A percentile compares a stretch with the other conserved stretches of the same genome.
Evolutionary conservation across 2,113 vertebrate genomes (phyloP).

Genomic region (Scophthalmus maximus): DNA sequence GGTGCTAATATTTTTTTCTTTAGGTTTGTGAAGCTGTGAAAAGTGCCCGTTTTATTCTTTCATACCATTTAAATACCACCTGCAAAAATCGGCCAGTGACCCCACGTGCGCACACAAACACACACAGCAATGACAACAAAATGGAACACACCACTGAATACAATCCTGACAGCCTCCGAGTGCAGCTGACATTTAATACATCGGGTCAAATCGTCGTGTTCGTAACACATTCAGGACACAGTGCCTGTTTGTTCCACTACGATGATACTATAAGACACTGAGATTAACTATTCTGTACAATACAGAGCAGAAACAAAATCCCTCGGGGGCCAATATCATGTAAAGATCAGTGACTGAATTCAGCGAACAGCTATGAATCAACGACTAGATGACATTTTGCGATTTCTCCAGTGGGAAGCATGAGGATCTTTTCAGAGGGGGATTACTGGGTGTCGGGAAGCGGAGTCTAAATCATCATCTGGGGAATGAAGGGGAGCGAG

Average conservation of each 20-base stretch:
- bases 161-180: slow-evolving; percentile 4
- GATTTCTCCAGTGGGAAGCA: slow-evolving; percentile 48
- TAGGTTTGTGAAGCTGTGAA: background rate
- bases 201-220: background rate
- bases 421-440: slow-evolving; percentile 53
- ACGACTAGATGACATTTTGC: slow-evolving; percentile 48
- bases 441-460: slow-evolving; percentile 68
- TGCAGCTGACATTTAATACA: slow-evolving; percentile 15
- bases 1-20: background rate
- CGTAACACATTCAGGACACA: background rate
- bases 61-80: background rate
- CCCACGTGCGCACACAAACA: background rate
- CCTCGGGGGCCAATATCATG: slow-evolving; percentile 21
- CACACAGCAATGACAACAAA: background rate
- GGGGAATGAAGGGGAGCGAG: slow-evolving; percentile 37
- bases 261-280: slow-evolving; percentile 15
- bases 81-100: background rate
- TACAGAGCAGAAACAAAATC: slow-evolving; percentile 10
- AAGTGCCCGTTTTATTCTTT: background rate
- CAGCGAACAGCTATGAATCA: slow-evolving; percentile 51
- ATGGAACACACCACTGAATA: background rate
- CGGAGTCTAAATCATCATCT: slow-evolving; percentile 58
- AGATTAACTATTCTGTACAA: slow-evolving; percentile 28
- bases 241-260: slow-evolving; percentile 17
- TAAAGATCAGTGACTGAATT: slow-evolving; percentile 51